Base-by-base conservation (phyloP, 2,113 vertebrate species). In the Antechinus stuartii region DNA sequence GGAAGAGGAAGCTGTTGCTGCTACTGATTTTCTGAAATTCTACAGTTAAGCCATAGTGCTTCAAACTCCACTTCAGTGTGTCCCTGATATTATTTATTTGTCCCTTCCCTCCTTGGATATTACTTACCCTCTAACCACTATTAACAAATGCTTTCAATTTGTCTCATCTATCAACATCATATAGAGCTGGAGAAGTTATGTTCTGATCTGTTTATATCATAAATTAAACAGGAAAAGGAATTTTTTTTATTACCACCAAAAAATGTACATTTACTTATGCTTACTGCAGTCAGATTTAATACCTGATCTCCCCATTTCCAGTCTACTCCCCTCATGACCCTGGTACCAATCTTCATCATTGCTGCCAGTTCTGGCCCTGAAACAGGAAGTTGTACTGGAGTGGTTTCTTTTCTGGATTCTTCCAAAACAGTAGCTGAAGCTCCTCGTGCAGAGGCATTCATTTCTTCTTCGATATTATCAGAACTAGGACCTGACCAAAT, bases 241-340 rank as follows among this genome's bases (percentile, higher is more conserved):
- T 42, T 84, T 42, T 76, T 76, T 76, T 84, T 23, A 84, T 84
- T 84, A 42, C n/a, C 6, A 84, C n/a, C n/a, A 42, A 84, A 42
- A 84, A 84, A 84, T 84, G 35, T 16, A n/a, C 14, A 76, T 42
- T 42, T 84, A 42, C 35, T 84, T 42, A 22, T 23, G 68, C 68
- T 84, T 84, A 92, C 30, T 46, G 25, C 90, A 54, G 91, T 47
- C 49, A 25, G 10, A 46, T 49, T 35, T 3, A 76, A 53, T 98
- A 99, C 99, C 99, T 99, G 99, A 98, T 99, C 99, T 46, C 99
- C 99, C 99, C 99, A 99, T 93, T 99, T 99, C 99, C 99, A 99
- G 97, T 99, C 99, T 3, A 99, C 99, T 2, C 99, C 99, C 98
- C 99, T 99, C 99, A 99, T 99, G 84, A 99, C 99, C 94, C 99